Conservation (phyloP, 2,113 vertebrate genomes). For the Notiomystis cincta region DNA sequence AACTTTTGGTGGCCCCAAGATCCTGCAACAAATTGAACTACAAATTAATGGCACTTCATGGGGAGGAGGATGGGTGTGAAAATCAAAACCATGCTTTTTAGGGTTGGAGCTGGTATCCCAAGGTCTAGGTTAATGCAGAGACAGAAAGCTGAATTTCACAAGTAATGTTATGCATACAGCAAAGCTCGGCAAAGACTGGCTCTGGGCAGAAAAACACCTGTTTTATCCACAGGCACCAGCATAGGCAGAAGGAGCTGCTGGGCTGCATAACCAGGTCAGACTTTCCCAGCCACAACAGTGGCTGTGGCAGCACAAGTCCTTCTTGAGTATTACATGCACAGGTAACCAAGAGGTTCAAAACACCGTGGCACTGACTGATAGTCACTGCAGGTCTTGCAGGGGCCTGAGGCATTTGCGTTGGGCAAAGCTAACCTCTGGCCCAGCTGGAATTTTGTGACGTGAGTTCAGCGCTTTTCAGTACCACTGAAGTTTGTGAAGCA, state of each 20-base stretch:
- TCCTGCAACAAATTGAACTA: neutral
- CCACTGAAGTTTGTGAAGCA: neutral
- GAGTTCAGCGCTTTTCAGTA: neutral
- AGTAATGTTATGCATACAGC: neutral
- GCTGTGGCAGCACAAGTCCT: neutral
- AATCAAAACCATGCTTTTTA: neutral
- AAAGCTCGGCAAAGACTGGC: neutral
- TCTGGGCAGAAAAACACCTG: neutral
- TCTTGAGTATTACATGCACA: neutral
- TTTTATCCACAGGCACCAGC: neutral
- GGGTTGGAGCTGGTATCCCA: neutral
- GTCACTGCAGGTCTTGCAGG: neutral
- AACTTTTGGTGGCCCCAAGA: neutral
- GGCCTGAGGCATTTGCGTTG: accelerated
- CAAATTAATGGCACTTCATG: neutral
- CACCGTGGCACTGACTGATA: neutral
- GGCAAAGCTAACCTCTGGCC: neutral
- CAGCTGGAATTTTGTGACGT: neutral
- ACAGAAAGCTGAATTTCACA: neutral
- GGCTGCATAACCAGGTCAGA: neutral
- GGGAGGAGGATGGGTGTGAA: neutral
- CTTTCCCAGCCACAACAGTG: neutral
- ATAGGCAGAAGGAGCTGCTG: neutral
- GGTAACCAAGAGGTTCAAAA: neutral
- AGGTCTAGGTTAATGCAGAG: neutral